Conservation (phyloP, 2,888 invertebrate species). For the Phytoseiulus persimilis region DNA sequence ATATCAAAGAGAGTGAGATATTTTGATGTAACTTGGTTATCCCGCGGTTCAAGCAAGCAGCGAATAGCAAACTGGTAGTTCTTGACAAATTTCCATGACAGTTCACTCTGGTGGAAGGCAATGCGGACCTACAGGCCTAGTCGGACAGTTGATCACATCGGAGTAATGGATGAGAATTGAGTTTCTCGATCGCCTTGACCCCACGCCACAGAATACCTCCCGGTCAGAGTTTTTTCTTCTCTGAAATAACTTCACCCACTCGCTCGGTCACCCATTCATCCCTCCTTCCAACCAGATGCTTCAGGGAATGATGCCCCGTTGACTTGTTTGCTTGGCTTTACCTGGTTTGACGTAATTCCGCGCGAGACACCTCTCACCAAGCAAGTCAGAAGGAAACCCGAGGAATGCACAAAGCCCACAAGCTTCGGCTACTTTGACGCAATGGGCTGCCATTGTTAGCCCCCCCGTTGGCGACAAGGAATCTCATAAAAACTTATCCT, state of each 20-base stretch:
- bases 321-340: neutral
- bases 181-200: neutral
- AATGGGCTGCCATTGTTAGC: neutral
- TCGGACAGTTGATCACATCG: neutral
- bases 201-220: neutral
- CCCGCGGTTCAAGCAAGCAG: neutral
- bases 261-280: neutral
- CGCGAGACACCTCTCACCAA: neutral
- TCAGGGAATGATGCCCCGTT: neutral
- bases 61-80: neutral
- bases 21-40: neutral
- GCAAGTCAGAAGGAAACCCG: neutral
- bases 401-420: neutral
- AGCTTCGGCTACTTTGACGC: neutral
- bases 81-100: neutral
- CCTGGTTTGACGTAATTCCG: neutral
- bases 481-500: neutral
- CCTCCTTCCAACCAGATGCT: neutral
- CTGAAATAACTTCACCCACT: neutral
- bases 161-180: neutral
- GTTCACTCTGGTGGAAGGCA: neutral
- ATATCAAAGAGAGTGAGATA: neutral
- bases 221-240: neutral
- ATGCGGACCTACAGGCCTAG: neutral
- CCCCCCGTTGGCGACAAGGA: neutral